Base-by-base conservation (phyloP, 2,113 vertebrate species). In the Eclectus roratus region DNA sequence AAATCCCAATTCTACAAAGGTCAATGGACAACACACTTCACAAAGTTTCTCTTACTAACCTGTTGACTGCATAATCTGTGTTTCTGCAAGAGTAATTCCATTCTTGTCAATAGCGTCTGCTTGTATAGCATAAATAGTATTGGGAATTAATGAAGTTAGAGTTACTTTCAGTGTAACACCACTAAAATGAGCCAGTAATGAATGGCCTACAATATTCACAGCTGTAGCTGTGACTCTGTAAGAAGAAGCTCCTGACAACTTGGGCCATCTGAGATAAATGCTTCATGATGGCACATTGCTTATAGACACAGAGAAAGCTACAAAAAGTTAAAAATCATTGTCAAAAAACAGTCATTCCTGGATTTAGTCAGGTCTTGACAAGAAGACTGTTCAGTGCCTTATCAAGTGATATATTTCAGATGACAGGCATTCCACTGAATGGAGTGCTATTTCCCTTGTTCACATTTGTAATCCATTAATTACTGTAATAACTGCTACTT, bases 41-140 rank as follows among this genome's bases (percentile, higher is more conserved):
- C 13, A 37, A 71, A 37, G 35, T 61, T 88, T 70, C 27, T 80
- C 43, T 55, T 52, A 91, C 95, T 92, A 91, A 98, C 98, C 98
- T 96, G 97, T 98, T 21, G 88, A 97, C 17, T 97, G 96, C 86
- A 97, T 90, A 3, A 92, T 96, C 56, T 87, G 93, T 37, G 96
- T 96, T 63, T 96, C 96, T 94, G 97, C 97, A 68, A 99, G 94
- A 81, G 96, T 95, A 53, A 93, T 96, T 69, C 95, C 78, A 21
- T 97, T 92, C 87, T 95, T 97, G 91, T 98, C 98, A 95, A 98
- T 92, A 64, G 98, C 98, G 69, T 99, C 98, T n/a, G 98, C 88
- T 88, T 80, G 84, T 95, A 98, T 71, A 86, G 49, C 95, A 93
- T 98, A 98, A 83, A 97, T 37, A 11, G 98, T 98, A 88, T 98